These are phyloP conservation scores for Zingel zingel DNA, from an alignment of 2,113 vertebrate genomes.

Conservation along the genomic window DNA sequence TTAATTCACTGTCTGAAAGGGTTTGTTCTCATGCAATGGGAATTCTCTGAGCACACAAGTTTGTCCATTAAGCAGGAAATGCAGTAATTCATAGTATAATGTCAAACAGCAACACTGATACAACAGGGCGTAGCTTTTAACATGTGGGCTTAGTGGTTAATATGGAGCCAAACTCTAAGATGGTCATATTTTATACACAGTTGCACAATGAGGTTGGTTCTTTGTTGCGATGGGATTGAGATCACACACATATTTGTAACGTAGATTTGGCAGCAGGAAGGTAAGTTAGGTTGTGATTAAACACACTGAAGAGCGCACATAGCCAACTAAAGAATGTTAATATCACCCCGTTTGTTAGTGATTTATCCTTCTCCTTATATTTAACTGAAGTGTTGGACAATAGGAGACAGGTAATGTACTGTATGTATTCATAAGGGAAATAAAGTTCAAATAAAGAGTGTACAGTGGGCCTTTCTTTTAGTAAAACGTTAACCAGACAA, in stretches of 20 bases:
- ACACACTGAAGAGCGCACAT: slow-evolving; percentile 3
- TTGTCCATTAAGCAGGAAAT: slow-evolving; percentile 13
- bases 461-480: not conserved
- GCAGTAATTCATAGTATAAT: not conserved
- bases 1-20: slow-evolving; percentile 24
- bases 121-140: not conserved
- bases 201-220: not conserved
- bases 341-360: not conserved
- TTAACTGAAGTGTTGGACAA: not conserved
- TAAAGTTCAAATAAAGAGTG: not conserved
- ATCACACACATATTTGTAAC: slow-evolving; percentile 64
- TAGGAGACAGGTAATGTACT: not conserved
- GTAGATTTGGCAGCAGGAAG: slow-evolving; percentile 33
- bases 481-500: not conserved
- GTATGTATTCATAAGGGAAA: not conserved
- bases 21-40: slow-evolving; percentile 54
- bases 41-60: slow-evolving; percentile 31
- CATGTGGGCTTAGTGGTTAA: slow-evolving; percentile 1
- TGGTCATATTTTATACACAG: slow-evolving; percentile 23
- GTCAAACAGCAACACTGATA: not conserved
- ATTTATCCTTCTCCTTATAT: not conserved
- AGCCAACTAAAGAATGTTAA: not conserved
- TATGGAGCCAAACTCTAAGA: slow-evolving; percentile 5
- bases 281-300: slow-evolving; percentile 2
- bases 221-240: slow-evolving; percentile 59